Conservation (phyloP, 2,113 vertebrate species). For the Sminthopsis crassicaudata region DNA sequence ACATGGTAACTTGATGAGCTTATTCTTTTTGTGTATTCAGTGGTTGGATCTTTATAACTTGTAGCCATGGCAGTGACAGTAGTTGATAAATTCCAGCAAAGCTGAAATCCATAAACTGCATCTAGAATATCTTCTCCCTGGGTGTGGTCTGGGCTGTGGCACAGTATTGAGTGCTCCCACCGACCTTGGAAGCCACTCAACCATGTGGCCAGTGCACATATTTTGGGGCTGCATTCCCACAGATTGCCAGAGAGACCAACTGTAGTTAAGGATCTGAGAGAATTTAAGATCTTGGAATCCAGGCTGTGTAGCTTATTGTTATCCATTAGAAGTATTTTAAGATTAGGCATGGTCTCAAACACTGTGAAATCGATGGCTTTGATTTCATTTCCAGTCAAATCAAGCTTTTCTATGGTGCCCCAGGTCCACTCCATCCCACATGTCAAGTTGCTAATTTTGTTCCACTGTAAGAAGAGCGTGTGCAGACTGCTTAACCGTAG, state of each 20-base stretch:
- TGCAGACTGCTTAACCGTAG: slow-evolving; percentile 97
- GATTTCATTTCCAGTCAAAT: slow-evolving; percentile 97
- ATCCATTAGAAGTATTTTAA: slow-evolving; percentile 97
- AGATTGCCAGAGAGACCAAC: slow-evolving; percentile 96
- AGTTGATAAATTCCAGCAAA: slow-evolving; percentile 97
- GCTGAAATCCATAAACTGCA: slow-evolving; percentile 97
- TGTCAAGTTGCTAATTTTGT: slow-evolving; percentile 98
- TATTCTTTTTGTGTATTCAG: slow-evolving; percentile 94
- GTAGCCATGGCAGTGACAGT: slow-evolving; percentile 89
- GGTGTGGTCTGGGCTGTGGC: slow-evolving; percentile 96
- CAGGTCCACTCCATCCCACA: slow-evolving; percentile 99
- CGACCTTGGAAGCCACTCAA: slow-evolving; percentile 96
- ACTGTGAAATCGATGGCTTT: slow-evolving; percentile 93
- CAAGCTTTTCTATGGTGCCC: slow-evolving; percentile 97
- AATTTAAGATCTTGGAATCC: slow-evolving; percentile 92
- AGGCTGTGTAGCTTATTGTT: slow-evolving; percentile 97
- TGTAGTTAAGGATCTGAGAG: slow-evolving; percentile 92
- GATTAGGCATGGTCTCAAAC: slow-evolving; percentile 97
- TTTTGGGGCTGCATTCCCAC: slow-evolving; percentile 98
- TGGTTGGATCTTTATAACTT: slow-evolving; percentile 88
- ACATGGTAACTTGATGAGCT: slow-evolving; percentile 95
- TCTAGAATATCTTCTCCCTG: slow-evolving; percentile 99
- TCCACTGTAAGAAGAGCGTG: slow-evolving; percentile 97
- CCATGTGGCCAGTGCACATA: slow-evolving; percentile 97
- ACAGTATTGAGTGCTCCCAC: slow-evolving; percentile 98